Evolutionary conservation across 1,140 invertebrate genomes (phyloP).

Genomic region (Pogonomyrmex barbatus): DNA sequence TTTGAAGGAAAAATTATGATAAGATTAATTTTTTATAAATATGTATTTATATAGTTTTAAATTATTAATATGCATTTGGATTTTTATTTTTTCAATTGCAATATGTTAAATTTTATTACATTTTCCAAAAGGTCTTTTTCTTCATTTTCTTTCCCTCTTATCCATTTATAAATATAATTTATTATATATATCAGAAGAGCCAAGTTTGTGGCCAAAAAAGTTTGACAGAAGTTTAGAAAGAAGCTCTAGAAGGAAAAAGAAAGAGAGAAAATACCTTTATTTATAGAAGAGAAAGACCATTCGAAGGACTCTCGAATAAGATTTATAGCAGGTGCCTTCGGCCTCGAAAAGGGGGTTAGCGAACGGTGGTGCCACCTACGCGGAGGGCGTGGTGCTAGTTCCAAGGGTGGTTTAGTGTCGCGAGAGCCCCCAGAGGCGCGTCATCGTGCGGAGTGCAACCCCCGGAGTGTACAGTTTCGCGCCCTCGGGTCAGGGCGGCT

Average conservation of each 20-base stretch:
- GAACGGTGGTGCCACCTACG: constrained; percentile 82
- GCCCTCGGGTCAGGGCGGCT: constrained; percentile 57
- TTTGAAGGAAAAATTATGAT: not conserved
- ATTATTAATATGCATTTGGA: not conserved
- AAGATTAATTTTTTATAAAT: not conserved
- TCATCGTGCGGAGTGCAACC: constrained; percentile 73
- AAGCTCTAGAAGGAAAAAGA: not conserved
- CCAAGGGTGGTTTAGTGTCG: constrained; percentile 81
- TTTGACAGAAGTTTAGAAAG: too few species aligned
- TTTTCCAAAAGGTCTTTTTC: not conserved
- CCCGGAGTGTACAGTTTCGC: constrained; percentile 68
- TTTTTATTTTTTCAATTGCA: not conserved
- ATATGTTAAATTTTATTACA: not conserved
- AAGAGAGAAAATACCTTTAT: not conserved
- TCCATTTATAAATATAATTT: not conserved
- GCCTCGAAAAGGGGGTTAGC: constrained; percentile 29
- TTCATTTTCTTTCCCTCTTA: not conserved
- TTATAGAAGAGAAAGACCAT: not conserved
- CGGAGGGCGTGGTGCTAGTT: constrained; percentile 85
- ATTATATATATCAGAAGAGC: not conserved
- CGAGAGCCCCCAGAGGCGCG: constrained; percentile 73
- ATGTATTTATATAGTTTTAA: not conserved
- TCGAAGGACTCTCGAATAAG: constrained; percentile 12
- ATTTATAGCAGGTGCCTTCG: constrained; percentile 5
- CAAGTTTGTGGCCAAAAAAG: not conserved